These are phyloP conservation scores for Ammodytes marinus DNA, from an alignment of 2,113 vertebrate genomes.

Conservation along the genomic window DNA sequence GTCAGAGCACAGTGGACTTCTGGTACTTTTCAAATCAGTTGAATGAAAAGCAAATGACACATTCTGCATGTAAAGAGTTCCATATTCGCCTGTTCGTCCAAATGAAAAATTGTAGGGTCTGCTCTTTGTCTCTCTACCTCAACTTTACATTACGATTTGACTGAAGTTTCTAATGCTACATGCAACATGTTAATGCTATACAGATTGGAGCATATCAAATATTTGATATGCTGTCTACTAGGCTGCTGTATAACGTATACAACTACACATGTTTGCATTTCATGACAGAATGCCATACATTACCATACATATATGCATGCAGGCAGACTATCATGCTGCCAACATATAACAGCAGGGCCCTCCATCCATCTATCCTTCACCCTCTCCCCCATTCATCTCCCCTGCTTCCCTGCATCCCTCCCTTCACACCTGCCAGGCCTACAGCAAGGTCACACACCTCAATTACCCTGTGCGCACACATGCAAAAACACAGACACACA, in stretches of 20 bases:
- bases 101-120: neutral
- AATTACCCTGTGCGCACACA: conserved; percentile 65
- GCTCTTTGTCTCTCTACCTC: too few species aligned
- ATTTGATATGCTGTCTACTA: conserved; percentile 21
- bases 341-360: conserved; percentile 40
- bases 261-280: conserved; percentile 46
- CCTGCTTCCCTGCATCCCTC: conserved; percentile 36
- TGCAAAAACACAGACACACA: conserved; percentile 21
- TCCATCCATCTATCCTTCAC: conserved; percentile 44
- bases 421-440: conserved; percentile 80
- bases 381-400: conserved; percentile 43
- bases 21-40: too few species aligned
- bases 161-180: neutral
- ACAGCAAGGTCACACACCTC: conserved; percentile 83
- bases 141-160: neutral
- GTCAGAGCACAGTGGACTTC: too few species aligned
- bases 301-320: conserved; percentile 62
- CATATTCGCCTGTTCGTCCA: neutral
- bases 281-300: conserved; percentile 54
- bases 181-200: neutral
- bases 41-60: neutral
- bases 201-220: conserved; percentile 31
- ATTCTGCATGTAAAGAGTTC: neutral
- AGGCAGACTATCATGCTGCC: conserved; percentile 43
- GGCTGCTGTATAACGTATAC: conserved; percentile 41